phyloP scores from a whole-genome alignment of 2,113 vertebrate species.

The Grus americana region DNA sequence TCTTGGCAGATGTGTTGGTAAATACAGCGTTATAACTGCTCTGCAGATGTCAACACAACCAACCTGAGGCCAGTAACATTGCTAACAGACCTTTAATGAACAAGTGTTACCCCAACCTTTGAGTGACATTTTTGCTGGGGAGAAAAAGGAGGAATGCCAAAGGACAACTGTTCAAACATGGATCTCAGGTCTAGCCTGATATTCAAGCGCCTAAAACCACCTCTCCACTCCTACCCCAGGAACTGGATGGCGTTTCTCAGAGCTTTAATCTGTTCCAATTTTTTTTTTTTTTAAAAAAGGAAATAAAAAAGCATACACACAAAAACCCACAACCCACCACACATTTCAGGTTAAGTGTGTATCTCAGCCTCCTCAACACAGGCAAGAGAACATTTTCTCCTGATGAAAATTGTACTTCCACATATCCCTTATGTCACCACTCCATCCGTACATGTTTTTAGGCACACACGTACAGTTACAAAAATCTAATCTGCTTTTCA shows the following conservation, averaged over 20 bases:
- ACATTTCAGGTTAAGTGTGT: neutral
- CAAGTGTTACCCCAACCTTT: neutral
- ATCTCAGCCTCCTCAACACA: neutral
- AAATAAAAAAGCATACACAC: neutral
- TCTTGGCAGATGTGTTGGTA: neutral
- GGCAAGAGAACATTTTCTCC: neutral
- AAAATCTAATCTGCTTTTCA: slow-evolving; percentile 2
- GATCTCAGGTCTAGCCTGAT: neutral
- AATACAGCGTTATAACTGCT: neutral
- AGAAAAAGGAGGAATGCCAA: neutral
- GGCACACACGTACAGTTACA: neutral
- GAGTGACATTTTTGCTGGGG: neutral
- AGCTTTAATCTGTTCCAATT: neutral
- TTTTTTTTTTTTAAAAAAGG: too few relatives aligned
- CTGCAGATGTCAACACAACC: neutral
- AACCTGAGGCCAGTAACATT: neutral
- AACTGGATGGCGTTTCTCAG: neutral
- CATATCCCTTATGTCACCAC: neutral
- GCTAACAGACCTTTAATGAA: neutral
- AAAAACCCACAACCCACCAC: neutral
- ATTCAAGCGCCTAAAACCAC: neutral
- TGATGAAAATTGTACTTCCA: neutral
- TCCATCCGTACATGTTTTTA: neutral
- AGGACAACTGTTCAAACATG: neutral
- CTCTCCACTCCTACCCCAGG: neutral